Evolutionary conservation across 2,797 vertebrate genomes (phyloP), one percentile per base, ranked within the genome.

Genomic region (Sandelia bainsii): DNA sequence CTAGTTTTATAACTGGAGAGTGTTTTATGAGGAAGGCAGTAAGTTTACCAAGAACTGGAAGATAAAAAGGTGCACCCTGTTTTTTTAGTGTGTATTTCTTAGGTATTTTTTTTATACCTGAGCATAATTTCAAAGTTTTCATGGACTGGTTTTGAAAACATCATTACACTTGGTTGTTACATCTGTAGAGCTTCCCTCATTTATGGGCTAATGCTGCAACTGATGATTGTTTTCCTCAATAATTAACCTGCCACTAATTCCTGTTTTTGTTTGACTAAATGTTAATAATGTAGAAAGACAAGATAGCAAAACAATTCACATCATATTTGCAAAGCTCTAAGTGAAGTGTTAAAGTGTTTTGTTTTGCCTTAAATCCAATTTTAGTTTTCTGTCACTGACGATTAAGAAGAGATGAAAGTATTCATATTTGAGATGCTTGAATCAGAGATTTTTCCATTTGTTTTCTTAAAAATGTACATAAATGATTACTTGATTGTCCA

Each of bases 1-100:
- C 13, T 49, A 7, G 49, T 67, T 34, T 54, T 25, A 25, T 56
- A 34, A 53, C 37, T 56, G 25, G 23, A 70, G 54, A 72, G 37
- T 12, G n/a, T 19, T 67, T 34, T 65, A 69, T 13, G 1, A 45
- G 20, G 67, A 42, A 69, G n/a, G 27, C 58, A 17, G 34, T n/a
- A 27, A 32, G 25, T 69, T 62, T 79, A 77, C 69, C 50, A 20
- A 68, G 81, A 86, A 84, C 62, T 11, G 17, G 2, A 46, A 59
- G 53, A 66, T 67, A 17, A 62, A 78, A 61, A 60, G 40, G 20
- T 25, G 44, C 46, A 68, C 0, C 13, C 49, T 45, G 27, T 64
- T 11, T 20, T 16, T 10, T 27, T 13, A 6, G 8, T 23, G 27
- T 19, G 8, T 20, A 6, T 32, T 8, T 32, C 29, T 32, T 8